Evolutionary conservation across 2,888 invertebrate genomes (phyloP), one percentile per base, ranked within the genome.

Genomic region (Drosophila nr. perissopoda): DNA sequence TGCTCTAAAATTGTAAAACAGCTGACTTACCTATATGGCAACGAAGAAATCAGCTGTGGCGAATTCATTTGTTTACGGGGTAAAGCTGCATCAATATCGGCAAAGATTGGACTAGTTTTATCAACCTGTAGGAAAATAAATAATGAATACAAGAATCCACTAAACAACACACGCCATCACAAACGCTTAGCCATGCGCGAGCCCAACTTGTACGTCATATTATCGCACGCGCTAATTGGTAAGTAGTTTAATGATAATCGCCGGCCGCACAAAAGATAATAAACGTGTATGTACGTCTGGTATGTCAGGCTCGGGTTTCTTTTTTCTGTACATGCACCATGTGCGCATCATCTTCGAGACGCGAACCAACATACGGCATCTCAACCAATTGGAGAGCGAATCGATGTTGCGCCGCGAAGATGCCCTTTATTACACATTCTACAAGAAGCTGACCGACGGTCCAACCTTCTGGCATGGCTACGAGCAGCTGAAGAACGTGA

Each of bases 351-450:
- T 98, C 80, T 98, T 97, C 92, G 98, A 98, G 93, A 96, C 96
- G 91, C 96, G 97, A 91, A 94, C 96, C 10, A 96, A 97, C 92
- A 98, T 98, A 93, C 96, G 96, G 0, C 96, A 97, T 90, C 94
- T 98, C 57, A 97, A 97, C 0, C 96, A 96, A 52, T 70, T 92
- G 89, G 98, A 98, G 90, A 94, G 98, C 53, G 98, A 98, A 93
- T 96, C 98, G 94, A 95, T 97, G 8, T 95, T 98, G 63, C 94
- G 97, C 2, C 96, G 97, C 2, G 98, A 98, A 93, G 97, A 97
- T 96, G 98, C 97, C 0, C 95, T 98, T 85, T 98, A 98, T 91
- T 98, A 97, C 92, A 97, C 96, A 0, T 98, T 97, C 92, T 98
- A 96, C 92, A 98, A 98, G 91, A 96, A 95, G 0, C 93, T 98